These are phyloP conservation scores for Physella acuta DNA, from an alignment of 1,140 invertebrate species.

Conservation along the genomic window DNA sequence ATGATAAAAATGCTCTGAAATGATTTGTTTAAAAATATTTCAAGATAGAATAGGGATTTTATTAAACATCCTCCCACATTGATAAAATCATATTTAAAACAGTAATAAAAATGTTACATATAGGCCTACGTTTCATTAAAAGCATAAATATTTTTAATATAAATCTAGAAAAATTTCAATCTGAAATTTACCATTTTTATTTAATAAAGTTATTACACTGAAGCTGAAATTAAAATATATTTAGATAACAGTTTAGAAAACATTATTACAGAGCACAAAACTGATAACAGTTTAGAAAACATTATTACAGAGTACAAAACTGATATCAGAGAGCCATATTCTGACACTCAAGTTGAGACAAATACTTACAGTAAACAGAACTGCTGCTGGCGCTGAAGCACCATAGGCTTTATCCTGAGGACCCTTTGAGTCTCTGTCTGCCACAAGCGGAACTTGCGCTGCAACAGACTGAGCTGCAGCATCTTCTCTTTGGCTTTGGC, in stretches of 20 bases:
- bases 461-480: not conserved
- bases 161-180: not conserved
- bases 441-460: not conserved
- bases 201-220: too few species aligned
- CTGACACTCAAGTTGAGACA: not conserved
- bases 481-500: not conserved
- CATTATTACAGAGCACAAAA: not conserved
- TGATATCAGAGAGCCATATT: not conserved
- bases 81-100: not conserved
- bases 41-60: not conserved
- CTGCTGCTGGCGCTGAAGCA: not conserved
- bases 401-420: not conserved
- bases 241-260: not conserved
- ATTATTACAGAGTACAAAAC: not conserved
- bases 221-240: not conserved
- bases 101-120: not conserved
- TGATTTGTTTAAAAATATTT: not conserved
- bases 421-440: not conserved
- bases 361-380: not conserved
- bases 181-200: not conserved
- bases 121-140: not conserved
- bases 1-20: not conserved
- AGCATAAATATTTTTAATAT: not conserved
- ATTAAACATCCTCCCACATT: not conserved
- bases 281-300: not conserved